A percentile compares a stretch with the other conserved stretches of the same genome.
Conservation (phyloP, 2,888 invertebrate species). For the Microdon myrmicae region DNA sequence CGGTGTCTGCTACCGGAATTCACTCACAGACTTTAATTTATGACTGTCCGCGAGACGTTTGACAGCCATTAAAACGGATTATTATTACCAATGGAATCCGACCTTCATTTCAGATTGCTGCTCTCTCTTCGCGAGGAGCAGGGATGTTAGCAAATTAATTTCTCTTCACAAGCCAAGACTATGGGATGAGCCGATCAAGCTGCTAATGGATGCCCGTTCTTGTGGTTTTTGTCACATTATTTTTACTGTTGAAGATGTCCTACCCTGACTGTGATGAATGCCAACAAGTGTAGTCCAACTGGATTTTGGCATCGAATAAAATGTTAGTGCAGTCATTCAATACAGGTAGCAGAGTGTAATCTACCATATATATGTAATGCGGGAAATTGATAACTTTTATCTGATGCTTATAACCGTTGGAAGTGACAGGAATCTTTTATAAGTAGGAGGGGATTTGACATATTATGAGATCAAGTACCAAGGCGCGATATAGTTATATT, state of each 20-base stretch:
- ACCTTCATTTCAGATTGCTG: constrained; percentile 33
- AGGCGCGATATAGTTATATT: too few species aligned
- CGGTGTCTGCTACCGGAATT: constrained; percentile 43
- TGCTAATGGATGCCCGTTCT: constrained; percentile 47
- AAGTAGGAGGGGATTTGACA: too few species aligned
- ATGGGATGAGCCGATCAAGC: constrained; percentile 10
- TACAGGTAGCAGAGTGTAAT: too few species aligned
- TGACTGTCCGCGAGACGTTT: constrained; percentile 37
- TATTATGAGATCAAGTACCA: too few species aligned
- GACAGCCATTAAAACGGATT: constrained; percentile 50
- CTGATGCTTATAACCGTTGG: too few species aligned
- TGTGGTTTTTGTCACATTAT: constrained; percentile 37
- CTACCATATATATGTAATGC: too few species aligned
- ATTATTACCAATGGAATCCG: constrained; percentile 47
- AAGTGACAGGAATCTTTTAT: too few species aligned
- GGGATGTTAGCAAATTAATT: constrained; percentile 19
- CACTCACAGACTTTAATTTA: constrained; percentile 37
- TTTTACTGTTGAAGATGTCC: constrained; percentile 34
- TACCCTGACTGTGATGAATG: constrained; percentile 37
- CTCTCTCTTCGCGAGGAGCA: not conserved
- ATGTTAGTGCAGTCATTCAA: too few species aligned
- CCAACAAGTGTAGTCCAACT: constrained; percentile 45
- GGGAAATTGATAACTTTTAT: too few species aligned
- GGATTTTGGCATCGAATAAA: too few species aligned
- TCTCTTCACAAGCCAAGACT: constrained; percentile 1